phyloP scores from a whole-genome alignment of 2,113 vertebrate species.

The Oryzias woworae region DNA sequence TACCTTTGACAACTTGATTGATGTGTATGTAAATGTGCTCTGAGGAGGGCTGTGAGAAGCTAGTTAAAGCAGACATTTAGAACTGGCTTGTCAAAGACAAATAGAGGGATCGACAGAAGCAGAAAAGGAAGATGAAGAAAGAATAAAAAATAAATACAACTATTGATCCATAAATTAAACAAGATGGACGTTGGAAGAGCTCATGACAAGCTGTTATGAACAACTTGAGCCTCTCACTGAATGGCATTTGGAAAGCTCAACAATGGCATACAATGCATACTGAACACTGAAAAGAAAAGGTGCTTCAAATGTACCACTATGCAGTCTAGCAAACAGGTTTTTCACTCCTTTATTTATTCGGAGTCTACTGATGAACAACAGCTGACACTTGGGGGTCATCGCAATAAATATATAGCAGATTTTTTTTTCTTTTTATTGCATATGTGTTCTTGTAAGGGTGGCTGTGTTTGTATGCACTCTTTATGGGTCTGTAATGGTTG shows the following conservation, averaged over 20 bases:
- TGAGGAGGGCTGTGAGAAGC: constrained; percentile 73
- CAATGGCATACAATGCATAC: constrained; percentile 51
- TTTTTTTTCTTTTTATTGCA: too few species aligned
- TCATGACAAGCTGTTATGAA: constrained; percentile 56
- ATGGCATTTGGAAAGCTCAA: constrained; percentile 59
- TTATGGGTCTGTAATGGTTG: too few species aligned
- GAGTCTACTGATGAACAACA: too few species aligned
- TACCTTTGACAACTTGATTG: constrained; percentile 75
- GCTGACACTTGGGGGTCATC: too few species aligned
- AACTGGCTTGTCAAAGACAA: constrained; percentile 63
- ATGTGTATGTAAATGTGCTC: constrained; percentile 78
- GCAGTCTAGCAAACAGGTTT: too few species aligned
- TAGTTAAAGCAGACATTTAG: constrained; percentile 75
- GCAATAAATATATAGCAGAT: too few species aligned
- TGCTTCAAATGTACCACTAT: not conserved
- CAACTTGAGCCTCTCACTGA: constrained; percentile 48
- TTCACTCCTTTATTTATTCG: too few species aligned
- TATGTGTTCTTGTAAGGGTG: too few species aligned
- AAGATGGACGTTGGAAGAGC: constrained; percentile 60
- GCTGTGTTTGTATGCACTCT: too few species aligned
- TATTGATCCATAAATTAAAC: constrained; percentile 73
- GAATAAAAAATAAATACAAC: constrained; percentile 69
- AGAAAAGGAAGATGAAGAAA: constrained; percentile 29
- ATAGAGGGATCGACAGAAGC: constrained; percentile 34
- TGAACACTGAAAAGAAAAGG: constrained; percentile 61